phyloP scores from a whole-genome alignment of 2,888 invertebrate species.

The Himalopsyche anomala region DNA sequence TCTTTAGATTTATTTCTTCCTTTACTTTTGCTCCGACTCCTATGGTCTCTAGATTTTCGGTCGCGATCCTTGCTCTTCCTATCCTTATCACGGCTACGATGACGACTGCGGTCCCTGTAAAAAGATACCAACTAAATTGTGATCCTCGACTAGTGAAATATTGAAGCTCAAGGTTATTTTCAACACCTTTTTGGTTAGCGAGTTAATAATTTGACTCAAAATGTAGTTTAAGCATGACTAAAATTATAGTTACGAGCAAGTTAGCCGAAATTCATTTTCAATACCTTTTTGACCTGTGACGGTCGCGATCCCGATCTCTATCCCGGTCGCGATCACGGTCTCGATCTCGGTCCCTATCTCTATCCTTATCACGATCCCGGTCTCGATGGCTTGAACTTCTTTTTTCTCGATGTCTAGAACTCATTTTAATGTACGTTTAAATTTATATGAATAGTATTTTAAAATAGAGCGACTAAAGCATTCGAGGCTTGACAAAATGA shows the following conservation, averaged over 20 bases:
- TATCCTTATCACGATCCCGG: slow-evolving; percentile 68
- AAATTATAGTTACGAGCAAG: slow-evolving; percentile 21
- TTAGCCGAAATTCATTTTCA: slow-evolving; percentile 51
- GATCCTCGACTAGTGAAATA: too few species aligned
- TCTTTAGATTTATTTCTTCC: slow-evolving; percentile 73
- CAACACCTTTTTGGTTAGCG: not conserved
- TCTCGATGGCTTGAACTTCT: slow-evolving; percentile 73
- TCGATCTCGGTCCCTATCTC: slow-evolving; percentile 70
- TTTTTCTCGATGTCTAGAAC: slow-evolving; percentile 77
- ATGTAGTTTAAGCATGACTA: too few species aligned
- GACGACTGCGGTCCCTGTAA: slow-evolving; percentile 66
- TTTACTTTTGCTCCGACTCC: slow-evolving; percentile 71
- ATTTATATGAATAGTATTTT: not conserved
- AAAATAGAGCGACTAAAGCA: not conserved
- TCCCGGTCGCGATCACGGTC: slow-evolving; percentile 67
- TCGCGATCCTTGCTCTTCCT: slow-evolving; percentile 67
- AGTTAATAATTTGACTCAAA: too few species aligned
- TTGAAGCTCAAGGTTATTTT: not conserved
- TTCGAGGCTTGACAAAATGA: not conserved
- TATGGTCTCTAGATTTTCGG: slow-evolving; percentile 64
- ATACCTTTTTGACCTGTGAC: slow-evolving; percentile 66
- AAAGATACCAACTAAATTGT: not conserved
- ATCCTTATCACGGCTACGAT: slow-evolving; percentile 65
- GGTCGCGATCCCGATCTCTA: slow-evolving; percentile 66
- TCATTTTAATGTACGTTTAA: slow-evolving; percentile 70